Conservation (phyloP, 2,797 vertebrate species). For the Distichodus sexfasciatus region DNA sequence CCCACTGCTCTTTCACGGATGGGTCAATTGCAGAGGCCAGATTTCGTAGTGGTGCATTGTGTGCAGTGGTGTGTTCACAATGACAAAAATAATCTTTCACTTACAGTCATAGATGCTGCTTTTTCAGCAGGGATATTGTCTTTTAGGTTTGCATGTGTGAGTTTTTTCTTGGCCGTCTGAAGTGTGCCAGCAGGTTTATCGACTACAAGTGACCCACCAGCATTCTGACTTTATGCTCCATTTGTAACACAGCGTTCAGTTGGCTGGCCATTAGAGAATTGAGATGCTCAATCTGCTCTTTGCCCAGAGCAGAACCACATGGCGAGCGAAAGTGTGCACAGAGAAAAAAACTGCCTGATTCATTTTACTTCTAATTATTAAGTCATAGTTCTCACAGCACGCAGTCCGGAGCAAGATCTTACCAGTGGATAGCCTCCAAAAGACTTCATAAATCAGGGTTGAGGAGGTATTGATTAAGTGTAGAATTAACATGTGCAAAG, state of each 20-base stretch:
- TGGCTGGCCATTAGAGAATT: slow-evolving; percentile 6
- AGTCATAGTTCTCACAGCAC: slow-evolving; percentile 24
- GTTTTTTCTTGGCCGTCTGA: not conserved
- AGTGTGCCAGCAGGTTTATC: not conserved
- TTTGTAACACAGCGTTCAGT: slow-evolving; percentile 24
- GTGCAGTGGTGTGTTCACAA: too few species aligned
- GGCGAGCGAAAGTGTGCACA: not conserved
- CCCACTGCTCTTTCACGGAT: too few species aligned
- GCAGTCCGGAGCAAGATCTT: slow-evolving; percentile 13
- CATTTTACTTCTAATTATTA: slow-evolving; percentile 36
- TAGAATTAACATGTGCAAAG: slow-evolving; percentile 1
- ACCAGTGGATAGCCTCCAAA: not conserved
- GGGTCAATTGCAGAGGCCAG: too few species aligned
- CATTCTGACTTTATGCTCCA: slow-evolving; percentile 3
- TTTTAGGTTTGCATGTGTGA: too few species aligned
- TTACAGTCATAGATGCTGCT: too few species aligned
- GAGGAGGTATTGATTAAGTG: slow-evolving; percentile 16
- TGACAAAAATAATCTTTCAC: too few species aligned
- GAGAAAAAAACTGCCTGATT: slow-evolving; percentile 20
- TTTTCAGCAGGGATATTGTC: too few species aligned
- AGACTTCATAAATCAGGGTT: slow-evolving; percentile 25
- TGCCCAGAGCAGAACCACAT: slow-evolving; percentile 2
- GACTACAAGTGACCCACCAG: not conserved
- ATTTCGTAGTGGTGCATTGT: too few species aligned
- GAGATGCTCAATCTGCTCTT: slow-evolving; percentile 6